Conservation (phyloP, 2,888 invertebrate genomes). For the Lycia hirtaria region DNA sequence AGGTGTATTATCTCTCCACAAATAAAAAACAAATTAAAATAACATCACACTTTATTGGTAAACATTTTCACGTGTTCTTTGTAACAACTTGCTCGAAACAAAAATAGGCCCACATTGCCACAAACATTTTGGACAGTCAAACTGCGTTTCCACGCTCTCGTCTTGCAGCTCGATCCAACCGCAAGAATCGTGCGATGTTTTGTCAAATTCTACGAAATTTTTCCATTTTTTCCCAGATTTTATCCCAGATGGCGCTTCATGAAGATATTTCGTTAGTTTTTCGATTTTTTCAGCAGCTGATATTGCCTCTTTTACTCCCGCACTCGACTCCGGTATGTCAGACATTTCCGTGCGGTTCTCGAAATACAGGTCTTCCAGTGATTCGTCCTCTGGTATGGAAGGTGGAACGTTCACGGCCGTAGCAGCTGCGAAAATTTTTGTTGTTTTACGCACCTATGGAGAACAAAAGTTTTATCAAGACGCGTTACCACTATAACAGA, state of each 20-base stretch:
- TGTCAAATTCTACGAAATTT: conserved; percentile 59
- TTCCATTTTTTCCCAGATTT: conserved; percentile 68
- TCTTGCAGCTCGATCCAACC: conserved; percentile 64
- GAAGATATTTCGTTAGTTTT: conserved; percentile 79
- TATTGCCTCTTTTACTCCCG: conserved; percentile 50
- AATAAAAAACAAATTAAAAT: conserved; percentile 5
- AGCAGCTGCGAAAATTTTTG: conserved; percentile 77
- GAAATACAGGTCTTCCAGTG: conserved; percentile 58
- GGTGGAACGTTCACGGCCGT: conserved; percentile 48
- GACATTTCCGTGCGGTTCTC: conserved; percentile 65
- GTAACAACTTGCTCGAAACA: conserved; percentile 65
- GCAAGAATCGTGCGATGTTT: conserved; percentile 47
- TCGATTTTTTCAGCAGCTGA: conserved; percentile 78
- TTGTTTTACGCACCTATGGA: conserved; percentile 78
- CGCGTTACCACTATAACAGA: background rate
- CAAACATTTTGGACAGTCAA: conserved; percentile 76
- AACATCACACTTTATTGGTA: conserved; percentile 65
- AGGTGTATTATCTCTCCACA: background rate
- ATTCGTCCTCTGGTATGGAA: conserved; percentile 56
- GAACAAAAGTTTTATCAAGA: conserved; percentile 31
- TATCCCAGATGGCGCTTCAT: conserved; percentile 44
- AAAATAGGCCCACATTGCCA: conserved; percentile 79
- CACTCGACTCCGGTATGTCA: conserved; percentile 52
- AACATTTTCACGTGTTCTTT: conserved; percentile 46
- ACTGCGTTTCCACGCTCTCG: conserved; percentile 36